These are phyloP conservation scores for Drosophila kurseongensis DNA, from an alignment of 1,140 invertebrate genomes.

Conservation along the genomic window DNA sequence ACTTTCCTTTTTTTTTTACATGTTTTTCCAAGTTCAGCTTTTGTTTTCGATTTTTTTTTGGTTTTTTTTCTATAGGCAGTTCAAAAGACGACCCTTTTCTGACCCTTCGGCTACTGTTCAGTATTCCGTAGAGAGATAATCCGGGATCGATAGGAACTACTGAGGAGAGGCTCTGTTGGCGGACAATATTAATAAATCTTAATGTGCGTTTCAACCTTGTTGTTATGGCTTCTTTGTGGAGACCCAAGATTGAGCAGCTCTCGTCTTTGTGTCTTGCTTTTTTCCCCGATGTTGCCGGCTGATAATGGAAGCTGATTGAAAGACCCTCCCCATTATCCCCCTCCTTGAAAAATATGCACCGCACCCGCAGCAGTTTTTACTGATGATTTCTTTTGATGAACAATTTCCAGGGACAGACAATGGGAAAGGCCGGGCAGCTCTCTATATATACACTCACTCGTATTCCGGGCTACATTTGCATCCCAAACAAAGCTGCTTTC, in stretches of 20 bases:
- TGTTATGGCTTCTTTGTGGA: conserved; percentile 66
- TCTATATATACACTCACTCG: conserved; percentile 17
- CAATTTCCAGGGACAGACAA: conserved; percentile 59
- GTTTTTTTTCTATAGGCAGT: neutral
- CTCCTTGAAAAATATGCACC: conserved; percentile 8
- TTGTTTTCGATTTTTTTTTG: neutral
- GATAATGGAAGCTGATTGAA: conserved; percentile 71
- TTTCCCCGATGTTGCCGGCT: conserved; percentile 47
- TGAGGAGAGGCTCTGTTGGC: neutral
- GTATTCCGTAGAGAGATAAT: conserved; percentile 28
- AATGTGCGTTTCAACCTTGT: conserved; percentile 49
- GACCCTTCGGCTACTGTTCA: conserved; percentile 41
- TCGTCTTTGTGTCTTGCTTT: conserved; percentile 28
- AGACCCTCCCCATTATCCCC: conserved; percentile 10
- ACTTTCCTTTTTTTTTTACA: neutral
- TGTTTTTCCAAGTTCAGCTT: conserved; percentile 8
- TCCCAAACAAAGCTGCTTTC: conserved; percentile 50
- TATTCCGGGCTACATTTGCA: conserved; percentile 36
- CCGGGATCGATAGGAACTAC: conserved; percentile 39
- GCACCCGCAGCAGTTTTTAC: conserved; percentile 20
- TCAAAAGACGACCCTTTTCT: conserved; percentile 21
- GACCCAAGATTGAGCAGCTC: conserved; percentile 34
- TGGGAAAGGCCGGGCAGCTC: conserved; percentile 46
- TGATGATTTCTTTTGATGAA: conserved; percentile 73
- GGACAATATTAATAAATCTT: conserved; percentile 70